Evolutionary conservation across 1,140 invertebrate genomes (phyloP).

Genomic region (Cecropterus lyciades): DNA sequence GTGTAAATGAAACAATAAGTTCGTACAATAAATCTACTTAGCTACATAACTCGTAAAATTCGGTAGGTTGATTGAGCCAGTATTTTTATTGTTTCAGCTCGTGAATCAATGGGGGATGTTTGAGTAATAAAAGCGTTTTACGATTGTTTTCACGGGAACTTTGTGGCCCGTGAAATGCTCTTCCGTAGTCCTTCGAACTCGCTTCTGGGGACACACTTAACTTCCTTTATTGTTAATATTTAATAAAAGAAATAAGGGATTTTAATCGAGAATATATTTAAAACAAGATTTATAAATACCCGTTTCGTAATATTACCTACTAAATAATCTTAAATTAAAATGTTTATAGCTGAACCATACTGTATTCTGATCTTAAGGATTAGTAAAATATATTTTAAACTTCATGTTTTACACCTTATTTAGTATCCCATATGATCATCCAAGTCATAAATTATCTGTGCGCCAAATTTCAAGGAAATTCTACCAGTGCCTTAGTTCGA

Average conservation of each 20-base stretch:
- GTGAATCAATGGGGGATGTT: constrained; percentile 82
- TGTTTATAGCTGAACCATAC: too few species aligned
- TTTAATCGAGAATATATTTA: too few species aligned
- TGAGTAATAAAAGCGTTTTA: constrained; percentile 79
- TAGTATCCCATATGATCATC: too few species aligned
- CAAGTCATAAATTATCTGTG: too few species aligned
- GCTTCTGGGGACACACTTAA: constrained; percentile 59
- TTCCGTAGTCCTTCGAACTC: constrained; percentile 66
- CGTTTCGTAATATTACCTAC: too few species aligned
- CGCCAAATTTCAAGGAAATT: too few species aligned
- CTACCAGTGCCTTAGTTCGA: too few species aligned
- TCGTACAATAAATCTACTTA: constrained; percentile 76
- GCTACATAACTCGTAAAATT: constrained; percentile 75
- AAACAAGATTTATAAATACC: too few species aligned
- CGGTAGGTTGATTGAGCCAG: constrained; percentile 79
- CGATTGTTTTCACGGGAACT: constrained; percentile 80
- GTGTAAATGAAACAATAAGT: constrained; percentile 71
- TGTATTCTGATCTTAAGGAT: too few species aligned
- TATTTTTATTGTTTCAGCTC: constrained; percentile 80
- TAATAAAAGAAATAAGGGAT: constrained; percentile 1
- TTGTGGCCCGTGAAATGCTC: constrained; percentile 80
- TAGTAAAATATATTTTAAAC: too few species aligned
- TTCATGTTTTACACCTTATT: too few species aligned
- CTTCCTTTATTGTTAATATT: constrained; percentile 55
- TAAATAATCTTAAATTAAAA: too few species aligned